phyloP scores from a whole-genome alignment of 1,140 invertebrate genomes.

The Drosophila prosaltans region DNA sequence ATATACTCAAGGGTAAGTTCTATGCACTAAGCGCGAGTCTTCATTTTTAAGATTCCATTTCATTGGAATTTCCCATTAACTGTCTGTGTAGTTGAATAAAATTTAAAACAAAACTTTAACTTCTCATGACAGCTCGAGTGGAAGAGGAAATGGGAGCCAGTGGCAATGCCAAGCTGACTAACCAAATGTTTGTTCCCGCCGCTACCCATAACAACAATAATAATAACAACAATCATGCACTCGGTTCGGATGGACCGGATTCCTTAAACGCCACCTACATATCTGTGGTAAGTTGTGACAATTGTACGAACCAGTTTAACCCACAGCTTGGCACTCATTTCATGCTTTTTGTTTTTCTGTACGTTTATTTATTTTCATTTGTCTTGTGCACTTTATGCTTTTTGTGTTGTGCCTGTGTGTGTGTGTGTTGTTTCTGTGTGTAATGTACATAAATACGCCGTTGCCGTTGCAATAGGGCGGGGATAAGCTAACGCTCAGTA shows the following conservation, averaged over 20 bases:
- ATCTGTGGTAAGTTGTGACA: constrained; percentile 88
- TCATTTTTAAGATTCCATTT: not conserved
- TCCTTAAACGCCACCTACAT: constrained; percentile 87
- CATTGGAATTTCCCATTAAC: not conserved
- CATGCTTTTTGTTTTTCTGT: constrained; percentile 67
- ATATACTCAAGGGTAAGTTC: constrained; percentile 92
- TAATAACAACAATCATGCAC: constrained; percentile 44
- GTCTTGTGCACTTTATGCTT: constrained; percentile 64
- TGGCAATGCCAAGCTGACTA: constrained; percentile 84
- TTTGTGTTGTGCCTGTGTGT: constrained; percentile 70
- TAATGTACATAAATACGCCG: constrained; percentile 53
- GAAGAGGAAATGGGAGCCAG: constrained; percentile 85
- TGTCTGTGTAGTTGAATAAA: not conserved
- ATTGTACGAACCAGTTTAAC: constrained; percentile 61
- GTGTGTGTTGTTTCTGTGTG: constrained; percentile 66
- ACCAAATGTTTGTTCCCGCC: constrained; percentile 85
- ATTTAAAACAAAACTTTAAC: constrained; percentile 3
- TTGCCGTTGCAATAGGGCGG: constrained; percentile 85
- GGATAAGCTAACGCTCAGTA: constrained; percentile 89
- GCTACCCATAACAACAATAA: constrained; percentile 58
- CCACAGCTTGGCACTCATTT: constrained; percentile 70
- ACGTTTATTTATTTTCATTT: constrained; percentile 73
- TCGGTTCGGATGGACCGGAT: constrained; percentile 78
- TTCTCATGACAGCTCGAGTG: constrained; percentile 83
- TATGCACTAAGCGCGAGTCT: not conserved